Conservation (phyloP, 2,888 invertebrate species). For the Linyphia triangularis region DNA sequence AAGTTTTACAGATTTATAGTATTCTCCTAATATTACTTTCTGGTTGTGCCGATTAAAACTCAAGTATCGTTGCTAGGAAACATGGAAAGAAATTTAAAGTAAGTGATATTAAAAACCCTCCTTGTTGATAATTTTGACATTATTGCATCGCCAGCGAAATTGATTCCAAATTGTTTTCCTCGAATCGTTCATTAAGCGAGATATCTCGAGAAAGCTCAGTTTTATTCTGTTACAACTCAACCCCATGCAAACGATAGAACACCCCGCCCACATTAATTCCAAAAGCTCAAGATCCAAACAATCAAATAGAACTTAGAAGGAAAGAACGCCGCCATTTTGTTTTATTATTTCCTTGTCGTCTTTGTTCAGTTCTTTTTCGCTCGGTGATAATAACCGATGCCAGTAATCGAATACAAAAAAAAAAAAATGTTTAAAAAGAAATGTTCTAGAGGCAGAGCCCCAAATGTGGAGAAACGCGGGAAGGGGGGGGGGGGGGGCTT, state of each 20-base stretch:
- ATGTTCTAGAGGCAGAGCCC: not conserved
- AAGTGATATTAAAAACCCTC: slow-evolving; percentile 11
- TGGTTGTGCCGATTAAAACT: slow-evolving; percentile 24
- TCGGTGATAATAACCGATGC: slow-evolving; percentile 50
- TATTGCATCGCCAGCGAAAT: slow-evolving; percentile 16
- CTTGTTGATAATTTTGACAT: slow-evolving; percentile 20
- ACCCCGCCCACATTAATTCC: slow-evolving; percentile 9
- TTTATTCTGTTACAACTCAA: slow-evolving; percentile 14
- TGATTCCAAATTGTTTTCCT: slow-evolving; percentile 41
- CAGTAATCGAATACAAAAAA: slow-evolving; percentile 41
- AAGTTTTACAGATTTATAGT: not conserved
- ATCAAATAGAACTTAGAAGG: slow-evolving; percentile 56
- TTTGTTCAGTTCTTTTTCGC: not conserved
- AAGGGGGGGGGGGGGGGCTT: not conserved
- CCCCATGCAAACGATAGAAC: not conserved
- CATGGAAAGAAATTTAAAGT: not conserved
- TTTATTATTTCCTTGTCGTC: not conserved
- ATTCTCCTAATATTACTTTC: not conserved
- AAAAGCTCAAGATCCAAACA: not conserved
- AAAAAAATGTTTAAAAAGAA: slow-evolving; percentile 46
- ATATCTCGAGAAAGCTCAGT: slow-evolving; percentile 1
- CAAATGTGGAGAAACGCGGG: not conserved
- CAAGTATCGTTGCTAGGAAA: slow-evolving; percentile 31
- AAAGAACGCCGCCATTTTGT: not conserved
- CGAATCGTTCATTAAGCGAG: slow-evolving; percentile 36